Conservation (phyloP, 1,140 invertebrate genomes). For the Drosophila parvula region DNA sequence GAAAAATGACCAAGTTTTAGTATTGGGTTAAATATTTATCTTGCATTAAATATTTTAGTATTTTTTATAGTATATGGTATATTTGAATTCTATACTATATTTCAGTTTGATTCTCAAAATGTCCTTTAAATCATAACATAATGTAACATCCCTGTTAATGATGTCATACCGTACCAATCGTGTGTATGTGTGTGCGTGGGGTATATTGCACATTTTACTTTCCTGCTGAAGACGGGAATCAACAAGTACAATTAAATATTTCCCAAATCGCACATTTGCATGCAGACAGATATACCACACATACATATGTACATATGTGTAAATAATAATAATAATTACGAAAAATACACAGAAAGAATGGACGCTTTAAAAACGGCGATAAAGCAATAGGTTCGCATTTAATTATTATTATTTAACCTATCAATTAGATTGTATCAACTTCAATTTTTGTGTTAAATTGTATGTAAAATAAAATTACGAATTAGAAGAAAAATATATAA, state of each 20-base stretch:
- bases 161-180: background rate
- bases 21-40: no score
- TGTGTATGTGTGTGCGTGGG: background rate
- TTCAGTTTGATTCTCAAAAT: no score
- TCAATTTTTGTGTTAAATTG: background rate
- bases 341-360: background rate
- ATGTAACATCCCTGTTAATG: background rate
- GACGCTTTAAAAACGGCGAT: no score
- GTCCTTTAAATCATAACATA: no score
- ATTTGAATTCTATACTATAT: no score
- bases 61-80: no score
- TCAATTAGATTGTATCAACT: no score
- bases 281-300: background rate
- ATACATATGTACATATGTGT: background rate
- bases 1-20: no score
- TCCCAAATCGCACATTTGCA: background rate
- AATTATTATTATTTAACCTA: background rate
- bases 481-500: no score
- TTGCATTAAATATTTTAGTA: no score
- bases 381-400: background rate
- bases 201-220: constrained; percentile 10
- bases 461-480: background rate
- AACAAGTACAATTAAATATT: constrained; percentile 13
- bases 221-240: constrained; percentile 7
- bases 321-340: background rate